Base-by-base conservation (phyloP, 1,140 invertebrate genomes). In the Temnothorax curvispinosus region DNA sequence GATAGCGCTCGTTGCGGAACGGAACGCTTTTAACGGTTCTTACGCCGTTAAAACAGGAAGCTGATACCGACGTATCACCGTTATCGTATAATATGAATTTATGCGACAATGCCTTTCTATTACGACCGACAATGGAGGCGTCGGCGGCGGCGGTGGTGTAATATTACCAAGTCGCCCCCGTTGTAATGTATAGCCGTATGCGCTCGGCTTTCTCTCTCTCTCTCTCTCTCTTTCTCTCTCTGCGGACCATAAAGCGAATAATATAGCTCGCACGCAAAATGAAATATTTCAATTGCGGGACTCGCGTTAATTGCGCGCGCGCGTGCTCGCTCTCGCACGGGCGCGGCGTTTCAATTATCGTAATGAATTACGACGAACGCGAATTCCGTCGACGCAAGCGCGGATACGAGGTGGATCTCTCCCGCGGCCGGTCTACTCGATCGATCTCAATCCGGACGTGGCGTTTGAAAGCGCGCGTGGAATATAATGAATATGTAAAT, bases 401-500 rank as follows among this genome's bases (percentile, higher is more conserved):
- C 41, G 54, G 18, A 54, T n/a, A 54, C 52, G 52, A 27, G 52
- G 52, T 54, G 54, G 75, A 65, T 78, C 76, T 78, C 21, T 8
- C 3, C 9, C n/a, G 21, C 64, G 47, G 32, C 3, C 67, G 65
- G 65, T 50, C 80, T 54, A 41, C 62, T 27, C 65, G 64, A 81
- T 81, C 69, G 54, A 74, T 50, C 41, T 77, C 80, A 56, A 75
- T 75, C 54, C 54, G 32, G 41, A 62, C 56, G 35, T 18, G 54
- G 32, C 27, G 27, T 50, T 50, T 32, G 41, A 38, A 81, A 50
- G 80, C 54, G 54, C 80, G 54, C 15, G 44, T 8, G 52, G 41
- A 60, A 74, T 60, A 84, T 84, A 84, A 84, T 84, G 80, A 84
- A 84, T 75, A 84, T 84, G 69, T 84, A 84, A 84, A 84, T 84